Percentiles rank a stretch among this genome's conserved stretches.
phyloP scores from a whole-genome alignment of 2,888 invertebrate species.

The Pherbina coryleti region DNA sequence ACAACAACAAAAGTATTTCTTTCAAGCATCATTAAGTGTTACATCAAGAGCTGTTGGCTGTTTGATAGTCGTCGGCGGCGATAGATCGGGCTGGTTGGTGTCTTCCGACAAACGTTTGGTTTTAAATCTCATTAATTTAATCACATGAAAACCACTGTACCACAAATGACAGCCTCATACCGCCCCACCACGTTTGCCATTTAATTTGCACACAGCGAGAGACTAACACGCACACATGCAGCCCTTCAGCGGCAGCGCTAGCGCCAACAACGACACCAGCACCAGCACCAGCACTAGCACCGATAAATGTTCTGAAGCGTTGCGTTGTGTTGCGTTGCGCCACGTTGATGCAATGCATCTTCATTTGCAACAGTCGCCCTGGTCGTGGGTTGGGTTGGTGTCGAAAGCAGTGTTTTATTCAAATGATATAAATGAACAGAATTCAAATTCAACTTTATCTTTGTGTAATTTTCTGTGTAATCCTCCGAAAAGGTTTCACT shows the following conservation, averaged over 20 bases:
- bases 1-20: background rate
- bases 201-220: background rate
- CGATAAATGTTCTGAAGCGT: background rate
- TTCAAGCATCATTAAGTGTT: background rate
- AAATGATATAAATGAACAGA: constrained; percentile 23
- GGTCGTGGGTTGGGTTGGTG: background rate
- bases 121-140: constrained; percentile 38
- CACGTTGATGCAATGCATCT: constrained; percentile 3
- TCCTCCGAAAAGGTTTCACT: constrained; percentile 7
- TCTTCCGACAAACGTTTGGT: constrained; percentile 1
- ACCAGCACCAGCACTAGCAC: too few species aligned
- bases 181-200: background rate
- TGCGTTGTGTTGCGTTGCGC: too few species aligned
- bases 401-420: constrained; percentile 7
- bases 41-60: background rate
- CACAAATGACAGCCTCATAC: constrained; percentile 13
- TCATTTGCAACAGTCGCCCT: constrained; percentile 3
- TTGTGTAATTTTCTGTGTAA: constrained; percentile 39
- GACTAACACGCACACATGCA: background rate
- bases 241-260: background rate
- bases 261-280: background rate
- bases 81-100: background rate
- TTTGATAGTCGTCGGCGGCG: background rate
- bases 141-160: constrained; percentile 32
- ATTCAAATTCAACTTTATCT: constrained; percentile 33